Conservation (phyloP, 2,113 vertebrate genomes). For the Macrotus californicus region DNA sequence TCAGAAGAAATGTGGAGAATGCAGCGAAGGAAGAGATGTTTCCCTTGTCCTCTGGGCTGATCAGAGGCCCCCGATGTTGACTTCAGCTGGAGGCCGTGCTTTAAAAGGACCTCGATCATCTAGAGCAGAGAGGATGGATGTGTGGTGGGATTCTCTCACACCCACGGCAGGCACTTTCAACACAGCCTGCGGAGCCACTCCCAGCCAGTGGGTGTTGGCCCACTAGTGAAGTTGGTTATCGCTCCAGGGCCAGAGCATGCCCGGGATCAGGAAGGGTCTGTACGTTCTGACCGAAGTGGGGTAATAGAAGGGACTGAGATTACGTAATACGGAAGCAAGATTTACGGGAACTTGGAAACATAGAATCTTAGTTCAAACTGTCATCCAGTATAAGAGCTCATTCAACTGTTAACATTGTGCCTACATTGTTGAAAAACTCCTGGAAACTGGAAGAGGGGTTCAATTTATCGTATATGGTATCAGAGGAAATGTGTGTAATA, state of each 20-base stretch:
- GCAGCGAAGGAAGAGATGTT: not conserved
- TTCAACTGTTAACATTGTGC: not conserved
- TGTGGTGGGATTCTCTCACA: not conserved
- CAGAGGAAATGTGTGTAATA: not conserved
- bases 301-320: not conserved
- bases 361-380: not conserved
- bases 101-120: not conserved
- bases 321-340: not conserved
- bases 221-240: not conserved
- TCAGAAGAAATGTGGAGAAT: not conserved
- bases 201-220: not conserved
- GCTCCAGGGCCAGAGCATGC: not conserved
- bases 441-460: not conserved
- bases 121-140: not conserved
- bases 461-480: not conserved
- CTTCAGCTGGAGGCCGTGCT: not conserved
- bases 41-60: not conserved
- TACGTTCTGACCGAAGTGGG: not conserved
- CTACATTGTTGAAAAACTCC: not conserved
- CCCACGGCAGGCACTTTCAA: not conserved
- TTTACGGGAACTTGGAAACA: not conserved
- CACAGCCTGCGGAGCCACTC: not conserved
- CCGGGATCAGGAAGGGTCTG: not conserved
- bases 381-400: not conserved
- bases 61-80: not conserved